Base-by-base conservation (phyloP, 2,888 invertebrate species). In the Hyalella azteca region DNA sequence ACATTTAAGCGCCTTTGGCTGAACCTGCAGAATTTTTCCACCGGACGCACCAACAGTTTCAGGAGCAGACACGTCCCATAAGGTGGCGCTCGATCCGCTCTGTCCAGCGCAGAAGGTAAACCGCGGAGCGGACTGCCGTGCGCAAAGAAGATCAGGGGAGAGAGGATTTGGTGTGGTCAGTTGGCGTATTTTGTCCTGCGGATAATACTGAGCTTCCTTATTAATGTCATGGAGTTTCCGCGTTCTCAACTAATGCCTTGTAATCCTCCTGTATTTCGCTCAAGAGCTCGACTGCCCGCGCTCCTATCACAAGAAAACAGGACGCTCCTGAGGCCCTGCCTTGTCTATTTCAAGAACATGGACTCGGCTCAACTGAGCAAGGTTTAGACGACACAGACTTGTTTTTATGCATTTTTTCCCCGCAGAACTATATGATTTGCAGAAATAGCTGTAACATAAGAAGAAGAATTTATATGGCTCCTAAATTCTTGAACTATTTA, bases 181-280 rank as follows among this genome's bases (percentile, higher is more conserved):
- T 66, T 66, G 66, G 66, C 66, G 66, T 66, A 66, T 66, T 66
- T 66, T 66, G 66, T 66, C 66, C 36, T 32, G 19, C 66, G 66
- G 66, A 66, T 66, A 66, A 66, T 66, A 36, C 66, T 36, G 36
- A 66, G 66, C 66, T 66, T 66, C 66, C 66, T 66, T 66, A 66
- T 66, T 66, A 66, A 66, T 66, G 66, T 36, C 66, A 66, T 7
- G 66, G 66, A 32, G 32, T 66, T 66, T 66, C 66, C 66, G 66
- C 66, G 66, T 66, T 66, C 66, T 66, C 66, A 66, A 66, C 66
- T 66, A 66, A 66, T 66, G 66, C 66, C 66, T 32, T 66, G 66
- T 66, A 66, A 66, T 66, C 66, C 66, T n/a, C 66, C 36, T 66
- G 66, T 66, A 66, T 66, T 66, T 66, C 66, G 66, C 36, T 66